Conservation (phyloP, 2,888 invertebrate species). For the Pyrocoelia pectoralis region DNA sequence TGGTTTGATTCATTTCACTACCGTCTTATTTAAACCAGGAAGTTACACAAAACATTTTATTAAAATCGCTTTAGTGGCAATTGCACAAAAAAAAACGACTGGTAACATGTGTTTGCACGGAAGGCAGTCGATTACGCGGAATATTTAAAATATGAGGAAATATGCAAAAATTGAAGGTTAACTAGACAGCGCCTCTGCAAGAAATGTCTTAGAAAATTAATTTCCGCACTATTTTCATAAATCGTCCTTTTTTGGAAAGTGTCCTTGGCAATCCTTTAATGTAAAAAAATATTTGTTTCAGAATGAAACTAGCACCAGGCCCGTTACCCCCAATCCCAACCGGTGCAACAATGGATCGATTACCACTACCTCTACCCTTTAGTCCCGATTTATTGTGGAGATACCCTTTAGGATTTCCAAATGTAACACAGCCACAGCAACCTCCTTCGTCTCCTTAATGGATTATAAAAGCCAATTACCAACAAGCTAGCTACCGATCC, state of each 20-base stretch:
- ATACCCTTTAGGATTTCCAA: conserved; percentile 81
- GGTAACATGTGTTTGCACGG: not conserved
- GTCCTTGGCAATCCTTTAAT: conserved; percentile 10
- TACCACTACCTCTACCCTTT: conserved; percentile 80
- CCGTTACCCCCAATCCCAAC: conserved; percentile 58
- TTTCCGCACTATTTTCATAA: too few species aligned
- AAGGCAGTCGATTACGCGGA: conserved; percentile 6
- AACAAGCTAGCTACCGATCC: conserved; percentile 86
- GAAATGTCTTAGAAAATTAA: too few species aligned
- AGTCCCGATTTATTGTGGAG: conserved; percentile 88
- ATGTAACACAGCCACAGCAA: conserved; percentile 67
- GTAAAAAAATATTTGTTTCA: conserved; percentile 15
- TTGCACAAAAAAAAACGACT: not conserved
- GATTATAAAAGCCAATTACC: conserved; percentile 91
- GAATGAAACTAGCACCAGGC: conserved; percentile 65
- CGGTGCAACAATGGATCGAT: conserved; percentile 71
- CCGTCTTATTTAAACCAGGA: conserved; percentile 15
- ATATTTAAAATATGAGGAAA: conserved; percentile 19
- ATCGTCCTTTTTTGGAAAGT: not conserved
- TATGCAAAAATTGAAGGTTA: conserved; percentile 26
- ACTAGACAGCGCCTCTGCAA: conserved; percentile 1
- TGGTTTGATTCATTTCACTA: conserved; percentile 43
- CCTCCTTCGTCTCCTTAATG: conserved; percentile 74
- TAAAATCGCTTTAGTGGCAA: not conserved
- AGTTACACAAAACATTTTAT: conserved; percentile 4